phyloP scores from a whole-genome alignment of 2,888 invertebrate genomes.

The Dermolepida albohirtum region DNA sequence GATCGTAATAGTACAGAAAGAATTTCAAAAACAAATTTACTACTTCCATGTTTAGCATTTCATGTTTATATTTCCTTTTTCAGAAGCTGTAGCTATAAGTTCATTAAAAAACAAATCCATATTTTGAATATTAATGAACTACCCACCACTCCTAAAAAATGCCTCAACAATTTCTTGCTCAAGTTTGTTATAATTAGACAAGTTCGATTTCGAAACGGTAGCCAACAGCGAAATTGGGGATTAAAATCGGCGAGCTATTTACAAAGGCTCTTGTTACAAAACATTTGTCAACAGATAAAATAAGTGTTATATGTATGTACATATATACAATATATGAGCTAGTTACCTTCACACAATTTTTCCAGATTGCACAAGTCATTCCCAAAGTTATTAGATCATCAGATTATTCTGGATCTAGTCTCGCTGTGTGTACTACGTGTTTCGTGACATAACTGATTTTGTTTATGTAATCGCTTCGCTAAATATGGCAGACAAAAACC shows the following conservation, averaged over 20 bases:
- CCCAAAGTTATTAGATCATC: slow-evolving; percentile 30
- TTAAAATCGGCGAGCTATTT: slow-evolving; percentile 5
- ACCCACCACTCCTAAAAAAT: slow-evolving; percentile 14
- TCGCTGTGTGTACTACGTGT: not conserved
- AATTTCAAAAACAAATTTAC: too few relatives aligned
- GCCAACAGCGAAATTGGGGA: slow-evolving; percentile 15
- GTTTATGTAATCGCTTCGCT: slow-evolving; percentile 21
- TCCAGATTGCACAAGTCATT: slow-evolving; percentile 31
- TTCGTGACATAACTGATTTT: slow-evolving; percentile 16
- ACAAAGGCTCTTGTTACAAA: slow-evolving; percentile 16
- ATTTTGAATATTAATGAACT: too few relatives aligned
- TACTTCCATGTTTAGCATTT: too few relatives aligned
- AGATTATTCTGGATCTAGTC: slow-evolving; percentile 17
- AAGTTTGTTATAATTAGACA: slow-evolving; percentile 21
- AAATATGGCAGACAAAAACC: slow-evolving; percentile 8
- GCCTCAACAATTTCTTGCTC: slow-evolving; percentile 13
- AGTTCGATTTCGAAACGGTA: slow-evolving; percentile 25
- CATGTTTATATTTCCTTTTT: too few relatives aligned
- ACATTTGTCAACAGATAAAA: slow-evolving; percentile 34
- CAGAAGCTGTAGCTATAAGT: too few relatives aligned
- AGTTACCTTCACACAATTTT: slow-evolving; percentile 37
- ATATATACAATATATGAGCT: too few relatives aligned
- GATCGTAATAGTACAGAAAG: too few relatives aligned
- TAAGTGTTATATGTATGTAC: slow-evolving; percentile 2
- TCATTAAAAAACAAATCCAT: too few relatives aligned